Percentiles rank a stretch among this genome's conserved stretches.
Evolutionary conservation across 2,797 vertebrate genomes (phyloP).

Genomic region (Glyptemys insculpta): DNA sequence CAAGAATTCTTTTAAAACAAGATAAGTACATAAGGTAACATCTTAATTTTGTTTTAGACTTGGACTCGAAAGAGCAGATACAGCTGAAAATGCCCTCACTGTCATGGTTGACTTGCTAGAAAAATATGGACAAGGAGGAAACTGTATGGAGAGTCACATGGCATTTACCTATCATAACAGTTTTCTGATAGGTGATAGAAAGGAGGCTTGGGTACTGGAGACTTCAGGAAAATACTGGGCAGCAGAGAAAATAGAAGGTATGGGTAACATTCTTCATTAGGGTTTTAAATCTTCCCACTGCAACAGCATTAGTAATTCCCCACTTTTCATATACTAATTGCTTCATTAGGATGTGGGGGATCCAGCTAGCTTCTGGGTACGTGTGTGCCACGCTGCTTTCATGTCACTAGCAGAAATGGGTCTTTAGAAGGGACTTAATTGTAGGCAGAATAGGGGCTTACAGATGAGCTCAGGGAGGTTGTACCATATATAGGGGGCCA

Average conservation of each 20-base stretch:
- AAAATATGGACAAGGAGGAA: constrained; percentile 94
- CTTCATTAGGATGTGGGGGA: neutral
- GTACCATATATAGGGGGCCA: neutral
- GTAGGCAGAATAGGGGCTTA: neutral
- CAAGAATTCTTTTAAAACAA: neutral
- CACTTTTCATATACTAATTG: neutral
- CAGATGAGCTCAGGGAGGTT: neutral
- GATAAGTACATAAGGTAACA: neutral
- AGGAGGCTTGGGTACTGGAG: constrained; percentile 96
- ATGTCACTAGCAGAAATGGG: neutral
- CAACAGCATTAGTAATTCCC: neutral
- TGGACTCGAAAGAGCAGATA: constrained; percentile 94
- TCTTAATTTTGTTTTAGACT: constrained; percentile 85
- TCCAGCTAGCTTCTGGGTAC: neutral
- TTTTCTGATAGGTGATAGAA: constrained; percentile 95
- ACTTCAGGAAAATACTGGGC: constrained; percentile 95
- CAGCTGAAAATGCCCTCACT: constrained; percentile 90
- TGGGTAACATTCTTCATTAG: neutral
- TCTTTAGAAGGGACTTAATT: neutral
- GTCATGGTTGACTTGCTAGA: constrained; percentile 91
- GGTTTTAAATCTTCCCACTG: neutral
- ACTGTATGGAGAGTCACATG: constrained; percentile 91
- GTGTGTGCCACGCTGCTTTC: neutral
- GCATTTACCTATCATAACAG: constrained; percentile 96
- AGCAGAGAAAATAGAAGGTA: constrained; percentile 94